phyloP scores from a whole-genome alignment of 2,797 vertebrate genomes.

The Threskiornis aethiopicus region DNA sequence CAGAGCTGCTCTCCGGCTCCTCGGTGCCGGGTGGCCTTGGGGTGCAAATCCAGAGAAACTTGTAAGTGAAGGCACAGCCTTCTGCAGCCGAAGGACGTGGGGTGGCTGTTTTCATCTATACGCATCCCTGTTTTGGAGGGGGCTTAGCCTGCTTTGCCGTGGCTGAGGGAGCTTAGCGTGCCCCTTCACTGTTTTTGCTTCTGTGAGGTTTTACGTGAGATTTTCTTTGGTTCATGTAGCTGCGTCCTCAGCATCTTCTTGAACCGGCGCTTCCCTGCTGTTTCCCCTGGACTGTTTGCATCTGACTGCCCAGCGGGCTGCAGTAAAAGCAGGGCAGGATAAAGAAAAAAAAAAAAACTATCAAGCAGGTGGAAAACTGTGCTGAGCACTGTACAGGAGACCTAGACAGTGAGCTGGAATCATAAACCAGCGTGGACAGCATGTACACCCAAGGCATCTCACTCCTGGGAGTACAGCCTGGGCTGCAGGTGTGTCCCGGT shows the following conservation, averaged over 20 bases:
- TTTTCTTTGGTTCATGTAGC: neutral
- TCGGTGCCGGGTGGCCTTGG: neutral
- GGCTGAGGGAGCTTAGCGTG: neutral
- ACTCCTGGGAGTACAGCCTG: accelerated
- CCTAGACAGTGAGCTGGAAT: neutral
- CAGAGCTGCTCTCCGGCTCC: neutral
- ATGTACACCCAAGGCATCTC: accelerated
- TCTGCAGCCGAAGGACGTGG: neutral
- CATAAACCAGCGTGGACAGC: accelerated
- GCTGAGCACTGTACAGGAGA: neutral
- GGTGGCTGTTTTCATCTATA: neutral
- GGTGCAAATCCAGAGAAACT: neutral
- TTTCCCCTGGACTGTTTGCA: neutral
- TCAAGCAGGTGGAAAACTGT: neutral
- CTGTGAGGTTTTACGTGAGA: neutral
- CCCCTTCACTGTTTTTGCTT: neutral
- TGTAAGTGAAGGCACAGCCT: neutral
- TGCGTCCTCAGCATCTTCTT: neutral
- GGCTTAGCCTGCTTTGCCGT: neutral
- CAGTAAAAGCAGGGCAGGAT: neutral
- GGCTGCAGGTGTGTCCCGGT: neutral
- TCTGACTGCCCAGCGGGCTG: neutral
- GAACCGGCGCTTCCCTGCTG: neutral
- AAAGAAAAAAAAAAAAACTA: neutral
- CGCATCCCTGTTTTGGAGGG: neutral